Evolutionary conservation across 2,797 vertebrate genomes (phyloP).

Genomic region (Anabacerthia variegaticeps): DNA sequence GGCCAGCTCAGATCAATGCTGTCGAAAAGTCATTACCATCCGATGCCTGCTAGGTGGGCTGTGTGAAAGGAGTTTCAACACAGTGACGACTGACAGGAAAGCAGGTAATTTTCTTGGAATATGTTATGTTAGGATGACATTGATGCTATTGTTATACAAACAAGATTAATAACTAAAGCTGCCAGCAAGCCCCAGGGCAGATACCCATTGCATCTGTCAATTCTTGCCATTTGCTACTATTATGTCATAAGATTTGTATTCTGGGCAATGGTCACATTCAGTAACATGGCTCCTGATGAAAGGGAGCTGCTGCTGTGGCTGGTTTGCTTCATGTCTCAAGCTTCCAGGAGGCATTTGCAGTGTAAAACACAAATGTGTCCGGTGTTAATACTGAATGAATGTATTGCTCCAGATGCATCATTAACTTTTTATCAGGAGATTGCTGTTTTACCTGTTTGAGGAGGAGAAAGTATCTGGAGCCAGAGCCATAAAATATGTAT

Average conservation of each 20-base stretch:
- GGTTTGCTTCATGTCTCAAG: not conserved
- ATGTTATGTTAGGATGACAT: conserved; percentile 7
- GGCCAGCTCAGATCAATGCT: conserved; percentile 34
- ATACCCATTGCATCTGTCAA: conserved; percentile 11
- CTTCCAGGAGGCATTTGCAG: not conserved
- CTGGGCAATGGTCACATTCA: not conserved
- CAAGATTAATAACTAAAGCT: conserved; percentile 54
- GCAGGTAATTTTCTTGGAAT: conserved; percentile 43
- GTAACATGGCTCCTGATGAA: not conserved
- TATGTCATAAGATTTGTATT: conserved; percentile 20
- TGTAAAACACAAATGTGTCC: not conserved
- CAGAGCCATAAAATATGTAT: not conserved
- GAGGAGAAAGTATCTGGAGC: not conserved
- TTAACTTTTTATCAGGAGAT: conserved; percentile 27
- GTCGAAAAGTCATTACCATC: conserved; percentile 37
- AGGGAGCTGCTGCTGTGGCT: not conserved
- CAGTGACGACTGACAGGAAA: conserved; percentile 21
- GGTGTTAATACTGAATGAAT: not conserved
- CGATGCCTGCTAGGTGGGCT: conserved; percentile 34
- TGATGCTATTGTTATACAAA: conserved; percentile 41
- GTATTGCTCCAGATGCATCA: not conserved
- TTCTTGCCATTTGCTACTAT: conserved; percentile 29
- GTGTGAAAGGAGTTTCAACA: conserved; percentile 36
- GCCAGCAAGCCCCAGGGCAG: conserved; percentile 20
- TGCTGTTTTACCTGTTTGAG: not conserved